These are phyloP conservation scores for Amiota minor DNA, from an alignment of 2,888 invertebrate species.

Conservation along the genomic window DNA sequence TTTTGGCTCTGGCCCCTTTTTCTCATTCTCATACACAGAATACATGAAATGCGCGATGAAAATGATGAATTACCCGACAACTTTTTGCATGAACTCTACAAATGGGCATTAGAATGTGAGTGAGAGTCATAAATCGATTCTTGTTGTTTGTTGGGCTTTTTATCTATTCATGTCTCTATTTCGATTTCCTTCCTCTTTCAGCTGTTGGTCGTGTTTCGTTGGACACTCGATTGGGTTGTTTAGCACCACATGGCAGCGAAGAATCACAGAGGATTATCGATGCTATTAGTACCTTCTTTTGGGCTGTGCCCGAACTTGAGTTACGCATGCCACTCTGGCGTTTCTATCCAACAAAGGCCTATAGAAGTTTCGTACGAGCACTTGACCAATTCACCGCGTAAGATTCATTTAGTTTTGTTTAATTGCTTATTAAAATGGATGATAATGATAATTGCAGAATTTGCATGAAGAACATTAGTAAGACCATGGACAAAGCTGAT, in stretches of 20 bases:
- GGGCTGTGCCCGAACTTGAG: slow-evolving; percentile 84
- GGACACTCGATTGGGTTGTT: slow-evolving; percentile 85
- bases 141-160: no score
- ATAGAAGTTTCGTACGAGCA: slow-evolving; percentile 81
- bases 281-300: slow-evolving; percentile 84
- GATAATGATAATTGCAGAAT: slow-evolving; percentile 69
- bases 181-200: slow-evolving; percentile 63
- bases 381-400: slow-evolving; percentile 83
- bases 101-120: slow-evolving; percentile 95
- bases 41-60: slow-evolving; percentile 78
- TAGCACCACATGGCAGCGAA: slow-evolving; percentile 76
- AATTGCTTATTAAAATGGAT: neutral
- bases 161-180: neutral
- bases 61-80: slow-evolving; percentile 84
- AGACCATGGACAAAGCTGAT: slow-evolving; percentile 75
- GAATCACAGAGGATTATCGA: slow-evolving; percentile 85
- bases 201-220: slow-evolving; percentile 88
- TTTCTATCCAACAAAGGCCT: slow-evolving; percentile 80
- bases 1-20: neutral
- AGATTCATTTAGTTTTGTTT: slow-evolving; percentile 55
- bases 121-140: slow-evolving; percentile 47
- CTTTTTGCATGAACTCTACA: slow-evolving; percentile 90
- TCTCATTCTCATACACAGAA: slow-evolving; percentile 73
- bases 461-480: slow-evolving; percentile 76
- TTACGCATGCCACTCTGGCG: slow-evolving; percentile 84